Evolutionary conservation across 2,888 invertebrate species (phyloP).

Genomic region (Bhutanitis thaidina): DNA sequence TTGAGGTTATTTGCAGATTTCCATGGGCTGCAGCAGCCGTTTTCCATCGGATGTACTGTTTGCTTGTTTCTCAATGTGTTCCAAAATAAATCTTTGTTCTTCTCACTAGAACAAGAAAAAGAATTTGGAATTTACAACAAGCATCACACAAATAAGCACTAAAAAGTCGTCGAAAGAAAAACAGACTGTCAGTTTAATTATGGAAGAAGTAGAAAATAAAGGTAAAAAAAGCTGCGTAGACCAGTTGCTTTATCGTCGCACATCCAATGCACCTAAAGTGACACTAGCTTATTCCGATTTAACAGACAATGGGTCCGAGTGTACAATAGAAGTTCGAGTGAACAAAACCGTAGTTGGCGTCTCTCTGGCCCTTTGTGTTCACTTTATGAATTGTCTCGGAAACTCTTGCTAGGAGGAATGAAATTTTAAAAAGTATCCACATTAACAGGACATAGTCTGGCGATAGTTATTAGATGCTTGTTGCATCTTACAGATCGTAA

Average conservation of each 20-base stretch:
- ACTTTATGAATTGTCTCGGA: conserved; percentile 34
- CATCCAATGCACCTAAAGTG: conserved; percentile 26
- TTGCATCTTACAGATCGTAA: conserved; percentile 12
- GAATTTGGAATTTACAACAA: too few species aligned
- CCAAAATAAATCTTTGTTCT: too few species aligned
- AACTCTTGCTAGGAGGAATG: conserved; percentile 24
- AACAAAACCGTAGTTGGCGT: conserved; percentile 31
- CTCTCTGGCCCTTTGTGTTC: conserved; percentile 30
- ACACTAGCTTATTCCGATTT: conserved; percentile 36
- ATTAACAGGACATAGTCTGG: conserved; percentile 24
- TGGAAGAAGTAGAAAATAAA: background rate
- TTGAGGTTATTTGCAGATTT: too few species aligned
- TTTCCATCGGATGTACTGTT: too few species aligned
- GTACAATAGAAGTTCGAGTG: conserved; percentile 33
- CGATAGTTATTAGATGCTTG: conserved; percentile 22
- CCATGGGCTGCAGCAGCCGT: too few species aligned
- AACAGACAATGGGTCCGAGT: conserved; percentile 32
- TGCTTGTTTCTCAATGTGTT: too few species aligned
- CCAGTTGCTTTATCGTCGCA: conserved; percentile 21
- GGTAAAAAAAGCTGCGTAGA: conserved; percentile 4
- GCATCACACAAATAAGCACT: too few species aligned
- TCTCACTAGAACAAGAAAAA: too few species aligned
- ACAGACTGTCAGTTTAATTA: conserved; percentile 5
- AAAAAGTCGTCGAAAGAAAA: too few species aligned
- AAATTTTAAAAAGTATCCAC: conserved; percentile 29